A percentile compares a stretch with the other conserved stretches of the same genome.
phyloP scores from a whole-genome alignment of 2,888 invertebrate genomes.

The Perizoma flavofasciatum region DNA sequence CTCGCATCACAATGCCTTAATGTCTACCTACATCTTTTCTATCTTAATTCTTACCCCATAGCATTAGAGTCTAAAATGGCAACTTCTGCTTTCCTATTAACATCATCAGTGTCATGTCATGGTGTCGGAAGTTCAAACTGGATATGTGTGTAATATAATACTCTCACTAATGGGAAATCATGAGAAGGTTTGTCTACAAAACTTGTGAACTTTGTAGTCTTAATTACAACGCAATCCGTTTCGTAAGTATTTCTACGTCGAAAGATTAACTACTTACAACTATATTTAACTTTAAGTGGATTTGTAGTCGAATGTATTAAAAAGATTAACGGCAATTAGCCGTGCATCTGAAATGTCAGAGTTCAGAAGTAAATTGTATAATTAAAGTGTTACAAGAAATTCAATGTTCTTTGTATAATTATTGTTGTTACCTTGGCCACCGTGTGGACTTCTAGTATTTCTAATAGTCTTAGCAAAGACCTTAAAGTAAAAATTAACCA shows the following conservation, averaged over 20 bases:
- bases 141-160: conserved; percentile 25
- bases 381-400: conserved; percentile 44
- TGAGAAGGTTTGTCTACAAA: conserved; percentile 7
- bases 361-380: conserved; percentile 51
- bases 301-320: conserved; percentile 19
- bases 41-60: conserved; percentile 11
- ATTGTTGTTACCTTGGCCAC: conserved; percentile 50
- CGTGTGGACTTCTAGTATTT: conserved; percentile 42
- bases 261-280: conserved; percentile 1
- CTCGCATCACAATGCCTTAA: not conserved
- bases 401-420: conserved; percentile 48
- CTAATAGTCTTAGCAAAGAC: conserved; percentile 22
- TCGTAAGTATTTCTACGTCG: too few species aligned
- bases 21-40: not conserved
- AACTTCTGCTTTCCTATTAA: not conserved
- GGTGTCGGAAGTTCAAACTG: conserved; percentile 22
- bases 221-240: conserved; percentile 7
- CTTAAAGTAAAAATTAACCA: too few species aligned
- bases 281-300: conserved; percentile 10
- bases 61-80: conserved; percentile 16
- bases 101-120: conserved; percentile 19
- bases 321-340: conserved; percentile 21
- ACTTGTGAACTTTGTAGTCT: conserved; percentile 10
- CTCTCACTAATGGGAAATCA: conserved; percentile 12
- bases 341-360: conserved; percentile 33